Evolutionary conservation across 2,797 vertebrate genomes (phyloP), one percentile per base, ranked within the genome.

Genomic region (Enteromius argenteus): DNA sequence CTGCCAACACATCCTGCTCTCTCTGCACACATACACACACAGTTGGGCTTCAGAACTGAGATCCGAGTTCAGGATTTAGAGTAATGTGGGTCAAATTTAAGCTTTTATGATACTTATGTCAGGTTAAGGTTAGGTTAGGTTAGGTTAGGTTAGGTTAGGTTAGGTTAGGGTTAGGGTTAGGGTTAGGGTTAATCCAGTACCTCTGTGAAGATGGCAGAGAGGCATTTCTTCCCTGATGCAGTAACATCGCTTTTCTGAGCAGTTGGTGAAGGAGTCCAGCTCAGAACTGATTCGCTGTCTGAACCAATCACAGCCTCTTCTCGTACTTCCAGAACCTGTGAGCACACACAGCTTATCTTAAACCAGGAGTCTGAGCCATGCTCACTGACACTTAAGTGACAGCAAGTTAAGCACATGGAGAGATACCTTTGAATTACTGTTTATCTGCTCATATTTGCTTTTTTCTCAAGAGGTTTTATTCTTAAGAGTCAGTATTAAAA

Each of bases 171-270:
- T 27, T 13, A 76, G n/a, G 27, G 27, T 27, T 27, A 27, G 27
- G 27, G 27, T 27, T 27, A 27, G 27, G 27, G 27, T 27, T 13
- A 76, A 68, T 68, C 42, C 39, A 58, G 85, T 91, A 98, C 97
- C 95, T 97, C 94, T 67, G 93, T 85, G 15, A 89, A 93, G 90
- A 99, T 93, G 80, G 96, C 96, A 1, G 95, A 96, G 85, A 99
- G 96, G 72, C 94, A 89, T 89, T 93, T 98, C 89, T 93, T 98
- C 73, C 96, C 93, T 0, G 89, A 89, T 23, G 94, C 90, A 27
- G 94, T 93, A 27, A 90, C 75, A 3, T 87, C 17, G 0, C 92
- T 77, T 56, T 91, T 92, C 78, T 85, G 90, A 71, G 86, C 79
- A 30, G 93, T 83, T 7, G 84, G 90, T n/a, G 89, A 88, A 0